These are phyloP conservation scores for Eumacrocentrus americanus DNA, from an alignment of 2,888 invertebrate genomes.

Conservation along the genomic window DNA sequence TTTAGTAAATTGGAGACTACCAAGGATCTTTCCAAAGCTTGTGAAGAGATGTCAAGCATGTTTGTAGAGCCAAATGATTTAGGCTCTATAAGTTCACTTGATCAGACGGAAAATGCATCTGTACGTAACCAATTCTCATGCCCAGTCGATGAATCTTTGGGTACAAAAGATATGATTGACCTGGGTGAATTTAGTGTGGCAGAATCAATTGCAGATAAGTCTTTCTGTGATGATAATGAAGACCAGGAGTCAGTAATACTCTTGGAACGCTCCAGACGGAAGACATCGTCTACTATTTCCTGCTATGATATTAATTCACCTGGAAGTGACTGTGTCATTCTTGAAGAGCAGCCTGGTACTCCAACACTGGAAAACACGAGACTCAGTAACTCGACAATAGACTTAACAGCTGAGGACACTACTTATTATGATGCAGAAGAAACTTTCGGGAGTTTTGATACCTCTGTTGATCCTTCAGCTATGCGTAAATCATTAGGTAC, in stretches of 20 bases:
- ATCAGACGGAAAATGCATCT: no score
- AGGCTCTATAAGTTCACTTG: no score
- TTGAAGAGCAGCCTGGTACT: background rate
- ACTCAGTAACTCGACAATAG: background rate
- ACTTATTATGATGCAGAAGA: slow-evolving; percentile 5
- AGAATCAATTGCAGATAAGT: background rate
- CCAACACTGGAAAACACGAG: background rate
- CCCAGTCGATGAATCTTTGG: background rate
- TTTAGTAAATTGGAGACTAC: background rate
- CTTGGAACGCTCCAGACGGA: no score
- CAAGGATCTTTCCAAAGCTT: background rate
- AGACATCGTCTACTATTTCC: no score
- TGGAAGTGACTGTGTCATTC: background rate
- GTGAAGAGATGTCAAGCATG: background rate
- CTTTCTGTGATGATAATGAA: background rate
- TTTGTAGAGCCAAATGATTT: background rate
- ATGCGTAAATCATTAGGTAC: no score
- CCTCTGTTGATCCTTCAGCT: no score
- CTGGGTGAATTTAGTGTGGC: background rate
- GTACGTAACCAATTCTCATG: background rate
- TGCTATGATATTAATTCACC: no score
- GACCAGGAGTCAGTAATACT: no score
- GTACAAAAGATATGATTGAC: background rate
- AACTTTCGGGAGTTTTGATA: background rate
- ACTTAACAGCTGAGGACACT: no score